These are phyloP conservation scores for Strix aluco DNA, from an alignment of 2,113 vertebrate species.

Conservation along the genomic window DNA sequence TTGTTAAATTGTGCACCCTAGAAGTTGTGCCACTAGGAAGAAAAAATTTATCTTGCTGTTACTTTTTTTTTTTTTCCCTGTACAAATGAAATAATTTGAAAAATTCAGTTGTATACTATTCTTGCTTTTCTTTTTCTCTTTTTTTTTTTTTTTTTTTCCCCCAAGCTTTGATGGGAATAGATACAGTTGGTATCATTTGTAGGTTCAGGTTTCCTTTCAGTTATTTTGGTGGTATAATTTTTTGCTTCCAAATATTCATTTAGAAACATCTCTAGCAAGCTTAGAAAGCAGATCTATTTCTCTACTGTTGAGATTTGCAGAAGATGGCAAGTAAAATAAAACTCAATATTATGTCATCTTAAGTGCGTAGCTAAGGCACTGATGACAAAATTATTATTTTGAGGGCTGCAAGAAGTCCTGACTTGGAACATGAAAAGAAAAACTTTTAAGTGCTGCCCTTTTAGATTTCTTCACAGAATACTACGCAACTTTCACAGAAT, in stretches of 20 bases:
- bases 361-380: neutral
- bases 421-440: neutral
- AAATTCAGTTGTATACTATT: neutral
- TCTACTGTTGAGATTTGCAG: neutral
- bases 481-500: neutral
- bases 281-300: neutral
- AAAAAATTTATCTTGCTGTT: neutral
- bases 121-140: neutral
- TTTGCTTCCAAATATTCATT: neutral
- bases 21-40: neutral
- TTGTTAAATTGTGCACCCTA: neutral
- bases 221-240: neutral
- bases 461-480: neutral
- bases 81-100: neutral
- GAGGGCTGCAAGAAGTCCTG: neutral
- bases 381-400: neutral
- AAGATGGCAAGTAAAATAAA: neutral
- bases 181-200: neutral
- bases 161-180: neutral
- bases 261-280: neutral
- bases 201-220: neutral
- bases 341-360: neutral
- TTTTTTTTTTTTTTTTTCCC: rapidly evolving
- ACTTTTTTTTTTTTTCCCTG: neutral
- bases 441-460: neutral